Base-by-base conservation (phyloP, 1,140 invertebrate genomes). In the Agrilus planipennis region DNA sequence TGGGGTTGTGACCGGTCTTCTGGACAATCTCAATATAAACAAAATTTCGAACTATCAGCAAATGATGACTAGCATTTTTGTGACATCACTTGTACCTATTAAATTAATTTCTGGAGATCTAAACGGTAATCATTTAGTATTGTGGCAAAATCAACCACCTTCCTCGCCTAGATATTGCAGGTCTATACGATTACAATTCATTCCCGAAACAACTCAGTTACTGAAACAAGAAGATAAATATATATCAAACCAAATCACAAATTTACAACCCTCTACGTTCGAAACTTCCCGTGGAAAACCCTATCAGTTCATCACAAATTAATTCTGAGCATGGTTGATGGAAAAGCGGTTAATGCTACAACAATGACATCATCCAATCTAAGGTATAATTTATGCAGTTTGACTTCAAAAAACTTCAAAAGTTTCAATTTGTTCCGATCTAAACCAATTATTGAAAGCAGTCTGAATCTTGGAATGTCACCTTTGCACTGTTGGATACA, bases 271-370 rank as follows among this genome's bases (percentile, higher is more conserved):
- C 11, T 45, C 43, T 36, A 20, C 48, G 28, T 43, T 39, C 35
- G 22, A 44, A 27, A 34, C 51, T 30, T 36, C 52, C 35, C 39
- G 20, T 31, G 46, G 47, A 31, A 34, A n/a, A n/a, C n/a, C n/a
- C n/a, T n/a, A n/a, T n/a, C 18, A 22, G 36, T 60, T 15, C 41
- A 38, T 14, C 50, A 54, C 35, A 37, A 44, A 44, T 20, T 60
- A 20, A 22, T 41, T 10, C 45, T 62, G 12, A 64, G 58, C 15
- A 64, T 67, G 58, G 49, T 67, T 11, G 61, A 69, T 41, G 58
- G 52, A 6, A 67, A 69, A 54, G 58, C 65, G 2, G 61, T 55
- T 27, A 65, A 67, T 48, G 56, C 58, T 7, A 39, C 57, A 17
- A 60, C 58, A 9, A 37, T 37, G 0, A 65, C 55, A 25, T 50